phyloP scores from a whole-genome alignment of 2,113 vertebrate species.

The Grallaria varia region DNA sequence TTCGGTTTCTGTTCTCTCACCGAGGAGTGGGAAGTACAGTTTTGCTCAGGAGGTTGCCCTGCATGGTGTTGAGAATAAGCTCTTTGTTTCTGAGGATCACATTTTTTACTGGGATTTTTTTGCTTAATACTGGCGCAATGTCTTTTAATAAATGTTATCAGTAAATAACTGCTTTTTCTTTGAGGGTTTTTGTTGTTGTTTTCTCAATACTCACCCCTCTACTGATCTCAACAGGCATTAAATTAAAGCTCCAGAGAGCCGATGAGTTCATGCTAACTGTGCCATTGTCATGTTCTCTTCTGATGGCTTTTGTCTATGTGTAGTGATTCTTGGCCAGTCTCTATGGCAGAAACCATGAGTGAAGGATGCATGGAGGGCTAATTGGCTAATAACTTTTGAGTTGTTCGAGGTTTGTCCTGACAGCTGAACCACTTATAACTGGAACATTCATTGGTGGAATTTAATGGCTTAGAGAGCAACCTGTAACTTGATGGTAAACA shows the following conservation, averaged over 20 bases:
- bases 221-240: background rate
- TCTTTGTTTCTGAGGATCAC: constrained; percentile 7
- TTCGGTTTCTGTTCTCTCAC: too few relatives aligned
- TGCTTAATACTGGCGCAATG: background rate
- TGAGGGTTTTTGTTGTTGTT: background rate
- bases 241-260: background rate
- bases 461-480: background rate
- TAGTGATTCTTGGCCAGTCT: background rate
- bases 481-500: background rate
- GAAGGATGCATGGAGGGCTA: background rate
- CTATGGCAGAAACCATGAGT: background rate
- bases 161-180: background rate
- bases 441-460: background rate
- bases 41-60: background rate
- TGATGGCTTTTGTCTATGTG: background rate
- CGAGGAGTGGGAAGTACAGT: background rate
- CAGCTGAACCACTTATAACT: background rate
- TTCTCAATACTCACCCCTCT: background rate
- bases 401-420: background rate
- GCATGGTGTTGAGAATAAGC: background rate
- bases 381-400: background rate
- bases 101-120: background rate
- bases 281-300: background rate
- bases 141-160: background rate
- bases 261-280: background rate